Conservation (phyloP, 2,797 vertebrate genomes). For the Harpagifer antarcticus region DNA sequence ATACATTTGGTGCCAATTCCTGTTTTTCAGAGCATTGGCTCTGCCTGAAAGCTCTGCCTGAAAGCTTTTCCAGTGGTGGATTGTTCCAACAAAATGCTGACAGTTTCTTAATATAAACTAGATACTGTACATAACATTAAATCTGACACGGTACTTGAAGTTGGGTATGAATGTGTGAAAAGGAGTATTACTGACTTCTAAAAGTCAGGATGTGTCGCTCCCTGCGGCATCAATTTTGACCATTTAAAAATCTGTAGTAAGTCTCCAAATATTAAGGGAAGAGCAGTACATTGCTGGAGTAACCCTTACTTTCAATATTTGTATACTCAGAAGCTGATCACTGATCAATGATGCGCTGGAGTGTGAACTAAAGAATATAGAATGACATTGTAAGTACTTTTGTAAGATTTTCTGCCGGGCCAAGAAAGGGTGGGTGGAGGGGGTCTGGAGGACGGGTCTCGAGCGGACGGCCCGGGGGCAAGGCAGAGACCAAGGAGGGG, state of each 20-base stretch:
- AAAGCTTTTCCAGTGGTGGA: constrained; percentile 2
- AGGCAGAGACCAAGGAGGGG: too few species aligned
- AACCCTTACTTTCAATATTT: not conserved
- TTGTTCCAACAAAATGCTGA: constrained; percentile 13
- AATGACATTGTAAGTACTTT: not conserved
- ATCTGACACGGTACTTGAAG: not conserved
- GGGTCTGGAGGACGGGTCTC: too few species aligned
- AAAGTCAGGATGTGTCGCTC: not conserved
- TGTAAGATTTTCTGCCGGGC: not conserved
- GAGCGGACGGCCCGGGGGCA: too few species aligned
- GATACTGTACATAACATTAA: not conserved
- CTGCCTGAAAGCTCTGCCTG: constrained; percentile 2
- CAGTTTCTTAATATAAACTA: not conserved
- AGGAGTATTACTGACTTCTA: not conserved
- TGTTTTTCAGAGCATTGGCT: constrained; percentile 37
- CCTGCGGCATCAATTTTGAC: constrained; percentile 7
- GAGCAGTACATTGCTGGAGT: not conserved
- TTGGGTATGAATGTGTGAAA: not conserved
- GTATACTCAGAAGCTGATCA: not conserved
- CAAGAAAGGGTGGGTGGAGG: too few species aligned
- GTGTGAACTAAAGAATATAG: not conserved
- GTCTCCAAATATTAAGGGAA: not conserved
- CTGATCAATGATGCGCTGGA: not conserved
- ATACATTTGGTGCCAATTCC: constrained; percentile 39
- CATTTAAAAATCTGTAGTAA: not conserved